These are phyloP conservation scores for Campoplex nolae DNA, from an alignment of 2,888 invertebrate species.

Conservation along the genomic window DNA sequence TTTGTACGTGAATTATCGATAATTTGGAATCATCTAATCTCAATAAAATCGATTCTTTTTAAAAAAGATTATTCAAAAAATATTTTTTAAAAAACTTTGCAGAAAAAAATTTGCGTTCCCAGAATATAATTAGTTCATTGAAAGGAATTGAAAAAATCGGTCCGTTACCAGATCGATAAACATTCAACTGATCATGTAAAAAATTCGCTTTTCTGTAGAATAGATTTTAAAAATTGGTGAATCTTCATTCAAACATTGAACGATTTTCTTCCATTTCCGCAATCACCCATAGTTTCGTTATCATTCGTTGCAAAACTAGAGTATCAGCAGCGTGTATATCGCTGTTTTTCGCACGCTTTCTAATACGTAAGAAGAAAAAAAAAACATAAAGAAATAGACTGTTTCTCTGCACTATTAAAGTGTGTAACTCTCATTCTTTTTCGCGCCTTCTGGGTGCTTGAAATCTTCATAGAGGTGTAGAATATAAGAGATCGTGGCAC, in stretches of 20 bases:
- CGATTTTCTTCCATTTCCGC: background rate
- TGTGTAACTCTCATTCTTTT: conserved; percentile 49
- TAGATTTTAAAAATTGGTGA: background rate
- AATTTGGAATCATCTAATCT: no score
- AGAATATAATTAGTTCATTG: no score
- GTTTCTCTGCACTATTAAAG: conserved; percentile 17
- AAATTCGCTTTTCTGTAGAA: background rate
- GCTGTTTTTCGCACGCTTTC: conserved; percentile 60
- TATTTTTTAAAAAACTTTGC: background rate
- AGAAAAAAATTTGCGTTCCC: background rate
- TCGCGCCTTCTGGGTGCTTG: conserved; percentile 51
- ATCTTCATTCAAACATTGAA: background rate
- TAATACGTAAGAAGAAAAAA: conserved; percentile 24
- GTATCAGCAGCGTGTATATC: background rate
- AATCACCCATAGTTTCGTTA: background rate
- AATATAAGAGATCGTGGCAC: conserved; percentile 19
- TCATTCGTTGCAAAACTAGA: background rate
- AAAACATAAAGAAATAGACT: background rate
- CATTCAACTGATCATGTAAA: background rate
- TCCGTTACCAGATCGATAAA: background rate
- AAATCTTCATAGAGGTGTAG: conserved; percentile 29
- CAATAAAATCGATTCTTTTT: background rate
- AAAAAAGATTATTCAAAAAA: background rate
- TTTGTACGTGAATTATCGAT: no score
- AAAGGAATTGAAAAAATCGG: background rate